Base-by-base conservation (phyloP, 2,113 vertebrate genomes). In the Scomber scombrus region DNA sequence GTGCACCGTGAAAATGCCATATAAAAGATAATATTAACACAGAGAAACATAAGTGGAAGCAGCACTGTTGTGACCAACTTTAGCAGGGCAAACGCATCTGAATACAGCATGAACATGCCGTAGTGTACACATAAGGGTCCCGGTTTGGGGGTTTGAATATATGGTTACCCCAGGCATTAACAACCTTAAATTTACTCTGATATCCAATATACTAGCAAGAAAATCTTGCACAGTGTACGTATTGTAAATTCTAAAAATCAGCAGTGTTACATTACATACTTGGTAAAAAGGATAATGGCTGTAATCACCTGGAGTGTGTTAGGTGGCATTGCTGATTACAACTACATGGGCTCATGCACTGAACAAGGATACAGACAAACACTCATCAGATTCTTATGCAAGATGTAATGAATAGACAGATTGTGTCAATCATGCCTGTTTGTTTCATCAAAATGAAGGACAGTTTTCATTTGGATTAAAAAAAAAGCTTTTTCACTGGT, bases 221-320 rank as follows among this genome's bases (percentile, higher is more conserved):
- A 26, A 21, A 51, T 60, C 1, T 15, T 19, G 11, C n/a, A 60
- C 13, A 45, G 51, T 45, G 6, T 11, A 68, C 34, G 50, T 46
- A 3, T 4, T 34, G 31, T 34, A 34, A 65, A 29, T 68, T 6
- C 21, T 23, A 19, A 31, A 31, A 72, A 74, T 47, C 6, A n/a
- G 1, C 18, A 60, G 2, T 47, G 64, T 73, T 71, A 10, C 11
- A 4, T 60, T 61, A 67, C 61, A 56, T 51, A 13, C 12, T 56
- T n/a, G 29, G 14, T 51, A 56, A 56, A 40, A 82, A 16, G 8
- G 45, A 57, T 52, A 63, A 81, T 50, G 40, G 52, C 23, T 15
- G 31, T 61, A 67, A 78, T 78, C 46, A 67, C 63, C 58, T 66
- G 60, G 21, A 29, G 49, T 47, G 31, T 50, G 21, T 62, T n/a